Base-by-base conservation (phyloP, 2,797 vertebrate genomes). In the Danio choprae region DNA sequence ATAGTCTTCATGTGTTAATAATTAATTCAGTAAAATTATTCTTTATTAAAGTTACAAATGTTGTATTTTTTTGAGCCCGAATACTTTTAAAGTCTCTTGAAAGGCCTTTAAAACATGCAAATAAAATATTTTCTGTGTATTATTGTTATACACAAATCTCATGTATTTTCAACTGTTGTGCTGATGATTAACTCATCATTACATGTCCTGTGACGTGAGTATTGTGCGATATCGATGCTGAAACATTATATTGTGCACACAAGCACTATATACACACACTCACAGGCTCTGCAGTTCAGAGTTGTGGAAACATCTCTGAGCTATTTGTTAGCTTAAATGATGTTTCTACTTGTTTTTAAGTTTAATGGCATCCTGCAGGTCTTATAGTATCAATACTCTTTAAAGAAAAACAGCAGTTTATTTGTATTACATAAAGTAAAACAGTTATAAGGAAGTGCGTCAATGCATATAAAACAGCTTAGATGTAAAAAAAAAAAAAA, bases 251-350 rank as follows among this genome's bases (percentile, higher is more conserved):
- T 29, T 3, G 29, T 29, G 29, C 55, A 60, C 38, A 48, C 40
- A 20, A 20, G 71, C 20, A 51, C 69, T 15, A 15, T 15, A 55
- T 16, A 18, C 55, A 56, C n/a, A 58, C 38, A 40, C 9, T 9
- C 68, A 73, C 20, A 77, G 38, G 20, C 63, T 56, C 58, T 44
- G 46, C 46, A 62, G 48, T 70, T 79, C 56, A 68, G 16, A 74
- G 36, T 50, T 60, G 22, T 48, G 22, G 22, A 74, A 74, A 63
- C 59, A 63, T 63, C 46, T 51, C n/a, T 74, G 43, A 4, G 58
- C 16, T 51, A 15, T 48, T 73, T 60, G 55, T 38, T 59, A 18
- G 16, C 36, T 40, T 1, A 38, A 69, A 69, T 73, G 4, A n/a
- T 40, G 44, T 63, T 74, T 74, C 44, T 40, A 40, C 43, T 74